Evolutionary conservation across 92 coral and sea anemone genomes (phyloP).

Genomic region (Paragorgia papillata): DNA sequence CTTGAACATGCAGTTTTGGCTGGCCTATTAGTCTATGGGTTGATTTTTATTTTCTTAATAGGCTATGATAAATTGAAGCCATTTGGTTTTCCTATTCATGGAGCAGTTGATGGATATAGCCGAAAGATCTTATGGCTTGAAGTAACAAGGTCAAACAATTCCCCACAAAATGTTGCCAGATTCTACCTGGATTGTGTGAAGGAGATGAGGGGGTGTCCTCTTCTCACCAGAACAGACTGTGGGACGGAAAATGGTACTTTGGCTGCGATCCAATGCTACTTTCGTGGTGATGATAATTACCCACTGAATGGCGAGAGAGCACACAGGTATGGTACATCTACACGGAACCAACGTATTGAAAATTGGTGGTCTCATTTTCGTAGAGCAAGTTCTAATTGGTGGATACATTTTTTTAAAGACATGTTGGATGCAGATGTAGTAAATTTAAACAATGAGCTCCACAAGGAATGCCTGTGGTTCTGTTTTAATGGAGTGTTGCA

Average conservation of each 20-base stretch:
- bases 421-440: conserved; percentile 11
- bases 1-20: too few species aligned
- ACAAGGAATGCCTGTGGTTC: conserved; percentile 28
- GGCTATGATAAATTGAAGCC: conserved; percentile 22
- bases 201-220: conserved; percentile 23
- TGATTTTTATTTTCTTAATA: not conserved
- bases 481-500: conserved; percentile 18
- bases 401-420: conserved; percentile 17
- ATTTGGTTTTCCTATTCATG: conserved; percentile 10
- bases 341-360: conserved; percentile 8
- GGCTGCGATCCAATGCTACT: conserved; percentile 25
- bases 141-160: conserved; percentile 13
- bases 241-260: conserved; percentile 33
- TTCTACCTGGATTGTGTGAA: conserved; percentile 11
- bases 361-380: too few species aligned
- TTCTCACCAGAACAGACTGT: conserved; percentile 29
- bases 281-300: conserved; percentile 21
- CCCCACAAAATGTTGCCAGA: conserved; percentile 1
- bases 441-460: not conserved
- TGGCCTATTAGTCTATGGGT: too few species aligned
- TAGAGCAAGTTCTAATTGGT: too few species aligned
- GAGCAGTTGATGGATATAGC: conserved; percentile 19
- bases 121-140: conserved; percentile 13
- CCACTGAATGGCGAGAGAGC: conserved; percentile 5
- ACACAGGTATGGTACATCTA: conserved; percentile 9